These are phyloP conservation scores for Blennius ocellaris DNA, from an alignment of 2,113 vertebrate genomes.

Conservation along the genomic window DNA sequence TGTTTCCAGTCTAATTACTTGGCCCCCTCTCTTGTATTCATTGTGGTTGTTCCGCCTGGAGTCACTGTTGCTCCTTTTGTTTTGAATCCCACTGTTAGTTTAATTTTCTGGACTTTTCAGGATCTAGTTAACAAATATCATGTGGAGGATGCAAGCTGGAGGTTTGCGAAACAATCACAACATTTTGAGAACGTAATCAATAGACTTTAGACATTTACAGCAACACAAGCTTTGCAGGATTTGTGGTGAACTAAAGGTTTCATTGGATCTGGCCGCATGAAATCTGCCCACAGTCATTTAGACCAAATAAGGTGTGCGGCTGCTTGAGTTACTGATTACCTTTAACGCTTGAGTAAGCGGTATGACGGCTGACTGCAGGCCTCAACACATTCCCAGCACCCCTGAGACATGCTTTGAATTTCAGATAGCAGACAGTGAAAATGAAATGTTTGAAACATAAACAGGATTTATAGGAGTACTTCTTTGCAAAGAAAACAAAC, in stretches of 20 bases:
- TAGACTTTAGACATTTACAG: constrained; percentile 37
- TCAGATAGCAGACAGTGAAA: constrained; percentile 47
- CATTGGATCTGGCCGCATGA: constrained; percentile 9
- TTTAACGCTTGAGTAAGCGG: constrained; percentile 39
- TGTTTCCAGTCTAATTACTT: too few relatives aligned
- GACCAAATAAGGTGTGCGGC: constrained; percentile 26
- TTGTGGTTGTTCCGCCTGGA: too few relatives aligned
- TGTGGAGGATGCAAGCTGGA: constrained; percentile 33
- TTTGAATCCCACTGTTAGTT: too few relatives aligned
- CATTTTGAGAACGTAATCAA: constrained; percentile 10
- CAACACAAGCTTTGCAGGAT: constrained; percentile 33
- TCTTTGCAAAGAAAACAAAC: constrained; percentile 5
- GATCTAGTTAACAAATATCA: constrained; percentile 49
- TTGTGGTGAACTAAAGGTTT: constrained; percentile 8
- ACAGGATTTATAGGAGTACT: constrained; percentile 41
- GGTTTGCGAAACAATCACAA: constrained; percentile 34
- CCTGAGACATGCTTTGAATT: constrained; percentile 34
- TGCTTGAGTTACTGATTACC: constrained; percentile 47
- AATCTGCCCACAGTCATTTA: constrained; percentile 37
- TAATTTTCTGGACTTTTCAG: too few relatives aligned
- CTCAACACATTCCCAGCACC: constrained; percentile 29
- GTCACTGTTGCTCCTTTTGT: too few relatives aligned
- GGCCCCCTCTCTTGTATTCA: too few relatives aligned
- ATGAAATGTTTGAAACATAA: constrained; percentile 60
- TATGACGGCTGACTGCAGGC: constrained; percentile 8